Conservation (phyloP, 1,140 invertebrate genomes). For the Zeugodacus cucurbitae region DNA sequence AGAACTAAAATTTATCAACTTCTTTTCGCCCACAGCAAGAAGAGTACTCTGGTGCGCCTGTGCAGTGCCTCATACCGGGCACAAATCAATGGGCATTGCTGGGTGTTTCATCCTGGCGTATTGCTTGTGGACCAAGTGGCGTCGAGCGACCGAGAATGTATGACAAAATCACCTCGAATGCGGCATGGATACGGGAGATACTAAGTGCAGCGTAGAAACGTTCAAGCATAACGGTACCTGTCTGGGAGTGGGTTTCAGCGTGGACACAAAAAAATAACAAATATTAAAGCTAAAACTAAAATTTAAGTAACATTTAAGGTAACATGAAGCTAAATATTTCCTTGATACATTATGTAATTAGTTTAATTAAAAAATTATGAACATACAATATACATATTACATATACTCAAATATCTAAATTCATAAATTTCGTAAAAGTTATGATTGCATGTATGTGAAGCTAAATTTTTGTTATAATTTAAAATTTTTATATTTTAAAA, state of each 20-base stretch:
- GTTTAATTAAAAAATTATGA: not conserved
- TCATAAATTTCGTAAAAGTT: not conserved
- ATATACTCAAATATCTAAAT: not conserved
- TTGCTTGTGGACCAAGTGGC: conserved; percentile 78
- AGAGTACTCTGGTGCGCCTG: conserved; percentile 85
- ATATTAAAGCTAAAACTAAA: not conserved
- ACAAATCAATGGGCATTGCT: conserved; percentile 77
- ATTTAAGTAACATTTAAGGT: not conserved
- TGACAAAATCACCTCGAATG: conserved; percentile 81
- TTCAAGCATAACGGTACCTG: not conserved
- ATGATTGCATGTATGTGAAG: not conserved
- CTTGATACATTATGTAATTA: not conserved
- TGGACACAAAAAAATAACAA: not conserved
- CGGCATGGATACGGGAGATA: conserved; percentile 82
- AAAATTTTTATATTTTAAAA: not conserved
- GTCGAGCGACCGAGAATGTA: conserved; percentile 81
- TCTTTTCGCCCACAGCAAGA: conserved; percentile 73
- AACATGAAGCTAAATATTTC: not conserved
- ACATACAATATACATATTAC: no score
- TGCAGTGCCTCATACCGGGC: conserved; percentile 77
- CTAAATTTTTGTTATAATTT: not conserved
- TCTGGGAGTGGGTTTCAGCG: not conserved
- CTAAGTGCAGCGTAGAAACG: conserved; percentile 66
- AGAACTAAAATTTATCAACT: not conserved
- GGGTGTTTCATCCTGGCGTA: conserved; percentile 84